Conservation (phyloP, 2,888 invertebrate genomes). For the Unio delphinus region DNA sequence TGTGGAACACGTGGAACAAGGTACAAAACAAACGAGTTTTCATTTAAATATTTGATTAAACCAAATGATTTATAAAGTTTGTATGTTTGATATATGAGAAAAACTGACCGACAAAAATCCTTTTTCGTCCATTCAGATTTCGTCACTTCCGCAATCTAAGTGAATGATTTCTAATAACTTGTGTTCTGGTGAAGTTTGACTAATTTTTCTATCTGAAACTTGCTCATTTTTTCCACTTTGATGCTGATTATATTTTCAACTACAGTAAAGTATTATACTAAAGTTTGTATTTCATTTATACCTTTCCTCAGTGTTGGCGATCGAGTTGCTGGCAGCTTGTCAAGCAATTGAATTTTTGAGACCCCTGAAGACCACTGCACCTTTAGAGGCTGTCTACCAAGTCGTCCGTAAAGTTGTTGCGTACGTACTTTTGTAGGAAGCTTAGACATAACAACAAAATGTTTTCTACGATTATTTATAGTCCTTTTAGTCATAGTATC, state of each 20-base stretch:
- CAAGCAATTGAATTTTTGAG: constrained; percentile 80
- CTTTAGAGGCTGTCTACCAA: constrained; percentile 78
- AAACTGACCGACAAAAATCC: no score
- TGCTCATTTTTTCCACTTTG: neutral
- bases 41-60: no score
- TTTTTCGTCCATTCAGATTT: no score
- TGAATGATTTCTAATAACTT: no score
- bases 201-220: no score
- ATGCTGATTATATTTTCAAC: neutral
- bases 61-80: no score
- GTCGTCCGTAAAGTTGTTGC: constrained; percentile 74
- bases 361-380: constrained; percentile 78
- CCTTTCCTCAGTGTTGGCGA: constrained; percentile 75
- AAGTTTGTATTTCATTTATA: neutral
- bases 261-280: neutral
- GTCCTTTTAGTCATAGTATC: no score
- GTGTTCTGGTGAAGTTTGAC: no score
- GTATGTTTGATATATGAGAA: no score
- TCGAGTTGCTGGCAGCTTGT: constrained; percentile 79
- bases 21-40: constrained; percentile 41
- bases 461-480: no score
- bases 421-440: constrained; percentile 39
- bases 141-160: no score
- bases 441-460: no score
- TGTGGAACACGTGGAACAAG: constrained; percentile 74